These are phyloP conservation scores for Phortica magna DNA, from an alignment of 2,888 invertebrate species.

Conservation along the genomic window DNA sequence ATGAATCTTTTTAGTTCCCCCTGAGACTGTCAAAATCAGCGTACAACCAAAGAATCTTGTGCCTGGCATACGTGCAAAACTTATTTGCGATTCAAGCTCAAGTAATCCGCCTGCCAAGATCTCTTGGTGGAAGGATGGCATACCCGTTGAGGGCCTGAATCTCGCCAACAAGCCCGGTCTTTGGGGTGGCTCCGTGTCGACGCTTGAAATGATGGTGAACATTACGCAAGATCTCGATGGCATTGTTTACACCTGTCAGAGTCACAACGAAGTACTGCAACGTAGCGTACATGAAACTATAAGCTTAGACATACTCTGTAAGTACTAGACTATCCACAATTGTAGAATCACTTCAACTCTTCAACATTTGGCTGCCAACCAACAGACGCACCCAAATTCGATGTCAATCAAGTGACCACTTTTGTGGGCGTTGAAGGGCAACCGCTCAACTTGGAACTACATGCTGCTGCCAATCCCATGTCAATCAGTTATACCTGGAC, in stretches of 20 bases:
- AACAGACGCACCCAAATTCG: conserved; percentile 74
- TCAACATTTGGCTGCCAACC: conserved; percentile 2
- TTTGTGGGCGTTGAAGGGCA: conserved; percentile 74
- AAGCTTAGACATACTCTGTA: conserved; percentile 74
- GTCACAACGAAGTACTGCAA: conserved; percentile 74
- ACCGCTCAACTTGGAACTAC: conserved; percentile 71
- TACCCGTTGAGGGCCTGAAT: conserved; percentile 74
- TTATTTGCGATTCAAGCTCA: conserved; percentile 75
- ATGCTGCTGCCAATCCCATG: conserved; percentile 74
- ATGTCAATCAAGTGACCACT: conserved; percentile 62
- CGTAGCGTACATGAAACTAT: conserved; percentile 75
- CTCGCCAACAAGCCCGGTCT: conserved; percentile 73
- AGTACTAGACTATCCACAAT: conserved; percentile 46
- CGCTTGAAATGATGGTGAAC: conserved; percentile 72
- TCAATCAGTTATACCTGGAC: conserved; percentile 76
- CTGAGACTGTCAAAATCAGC: conserved; percentile 74
- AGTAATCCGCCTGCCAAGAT: conserved; percentile 75
- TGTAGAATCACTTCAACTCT: background rate
- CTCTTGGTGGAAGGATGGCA: conserved; percentile 76
- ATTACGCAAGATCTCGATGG: conserved; percentile 76
- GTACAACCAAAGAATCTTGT: conserved; percentile 72
- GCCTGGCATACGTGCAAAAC: conserved; percentile 72
- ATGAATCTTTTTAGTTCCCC: conserved; percentile 62
- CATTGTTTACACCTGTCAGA: conserved; percentile 75
- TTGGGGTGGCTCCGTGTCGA: conserved; percentile 75